Base-by-base conservation (phyloP, 2,888 invertebrate genomes). In the Lasioglossum morio region DNA sequence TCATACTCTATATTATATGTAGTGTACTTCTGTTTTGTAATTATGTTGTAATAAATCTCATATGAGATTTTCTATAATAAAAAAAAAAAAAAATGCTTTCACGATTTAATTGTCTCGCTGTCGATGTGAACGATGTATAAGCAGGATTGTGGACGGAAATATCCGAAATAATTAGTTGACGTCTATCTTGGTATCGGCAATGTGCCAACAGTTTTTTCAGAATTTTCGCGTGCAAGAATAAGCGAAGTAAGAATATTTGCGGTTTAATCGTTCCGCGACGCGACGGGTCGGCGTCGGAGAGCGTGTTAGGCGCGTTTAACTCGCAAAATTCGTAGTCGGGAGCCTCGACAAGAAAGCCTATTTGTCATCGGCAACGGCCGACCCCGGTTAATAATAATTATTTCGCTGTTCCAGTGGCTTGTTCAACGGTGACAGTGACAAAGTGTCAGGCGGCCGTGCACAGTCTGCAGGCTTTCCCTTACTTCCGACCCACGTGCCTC, bases 401-500 rank as follows among this genome's bases (percentile, higher is more conserved):
- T 90, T 90, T 92, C 91, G 91, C 96, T 96, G 94, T 97, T 97
- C 80, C 97, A 98, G 98, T 98, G 95, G 98, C 98, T 92, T 98
- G 98, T 95, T 98, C 98, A 91, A 98, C 98, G 88, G 98, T 98
- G 94, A 98, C 98, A 85, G 98, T 98, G 95, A 98, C 98, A 92
- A 98, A 98, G 96, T 98, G 98, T 96, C 98, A 98, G 96, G 98
- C 98, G 79, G 98, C 98, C 57, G 96, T 98, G 94, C 97, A 97
- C 92, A 98, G 98, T 82, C 96, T 98, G 93, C 98, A 98, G 96
- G 98, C 98, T 86, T 98, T 98, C 95, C 98, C 98, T 94, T 98
- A 98, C 97, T 98, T 98, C 96, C 98, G 98, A 95, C 98, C 98
- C 92, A 98, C 98, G 92, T 98, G 98, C 95, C 97, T 98, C 94